These are phyloP conservation scores for Noctua pronuba DNA, from an alignment of 2,888 invertebrate genomes.

Conservation along the genomic window DNA sequence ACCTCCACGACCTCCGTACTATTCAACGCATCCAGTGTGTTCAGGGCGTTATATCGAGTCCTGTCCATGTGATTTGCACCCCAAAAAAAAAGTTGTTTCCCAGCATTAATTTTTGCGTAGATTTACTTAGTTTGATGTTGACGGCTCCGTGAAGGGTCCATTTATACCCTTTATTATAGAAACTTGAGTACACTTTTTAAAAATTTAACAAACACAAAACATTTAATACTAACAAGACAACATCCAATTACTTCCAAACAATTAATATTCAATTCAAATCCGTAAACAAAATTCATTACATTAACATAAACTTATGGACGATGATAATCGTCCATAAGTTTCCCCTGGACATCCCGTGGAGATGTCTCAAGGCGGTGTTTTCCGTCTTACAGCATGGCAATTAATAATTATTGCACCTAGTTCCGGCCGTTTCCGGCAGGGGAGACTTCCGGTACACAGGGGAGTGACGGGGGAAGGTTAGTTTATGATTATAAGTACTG, in stretches of 20 bases:
- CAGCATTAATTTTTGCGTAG: too few species aligned
- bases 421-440: constrained; percentile 85
- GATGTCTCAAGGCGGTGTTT: constrained; percentile 81
- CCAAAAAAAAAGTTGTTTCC: too few species aligned
- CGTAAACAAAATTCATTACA: constrained; percentile 69
- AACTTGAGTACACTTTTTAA: not conserved
- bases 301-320: too few species aligned
- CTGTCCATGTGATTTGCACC: too few species aligned
- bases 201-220: constrained; percentile 8
- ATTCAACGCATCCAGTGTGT: too few species aligned
- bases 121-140: too few species aligned
- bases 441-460: constrained; percentile 76
- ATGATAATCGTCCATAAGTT: constrained; percentile 57
- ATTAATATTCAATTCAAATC: constrained; percentile 69
- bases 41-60: too few species aligned
- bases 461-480: constrained; percentile 66
- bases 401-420: constrained; percentile 89
- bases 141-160: too few species aligned
- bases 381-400: constrained; percentile 80
- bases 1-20: too few species aligned
- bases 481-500: constrained; percentile 79
- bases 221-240: constrained; percentile 1
- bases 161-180: too few species aligned
- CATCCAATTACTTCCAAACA: constrained; percentile 64
- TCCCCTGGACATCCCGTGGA: constrained; percentile 75